phyloP scores from a whole-genome alignment of 2,113 vertebrate species.

The Zootoca vivipara region DNA sequence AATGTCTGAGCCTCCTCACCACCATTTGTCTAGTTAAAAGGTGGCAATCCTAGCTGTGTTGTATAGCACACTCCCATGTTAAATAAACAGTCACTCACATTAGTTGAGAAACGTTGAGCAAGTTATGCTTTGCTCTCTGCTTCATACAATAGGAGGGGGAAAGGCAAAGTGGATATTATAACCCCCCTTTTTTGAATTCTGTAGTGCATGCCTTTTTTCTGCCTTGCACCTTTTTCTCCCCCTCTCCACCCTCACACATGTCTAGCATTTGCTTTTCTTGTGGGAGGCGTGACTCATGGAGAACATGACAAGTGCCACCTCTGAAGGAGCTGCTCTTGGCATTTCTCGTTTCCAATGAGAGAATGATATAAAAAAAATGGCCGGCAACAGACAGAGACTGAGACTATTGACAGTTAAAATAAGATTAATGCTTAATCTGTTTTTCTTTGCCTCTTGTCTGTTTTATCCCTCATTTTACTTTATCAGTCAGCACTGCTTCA shows the following conservation, averaged over 20 bases:
- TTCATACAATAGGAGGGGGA: neutral
- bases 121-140: neutral
- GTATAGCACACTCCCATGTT: neutral
- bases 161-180: neutral
- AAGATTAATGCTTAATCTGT: conserved; percentile 20
- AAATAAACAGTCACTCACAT: neutral
- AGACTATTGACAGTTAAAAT: conserved; percentile 10
- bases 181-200: conserved; percentile 14
- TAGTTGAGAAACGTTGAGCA: neutral
- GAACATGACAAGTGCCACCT: neutral
- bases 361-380: neutral
- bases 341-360: neutral
- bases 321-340: conserved; percentile 23
- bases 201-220: neutral
- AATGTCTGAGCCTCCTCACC: no score
- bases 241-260: neutral
- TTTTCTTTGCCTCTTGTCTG: neutral
- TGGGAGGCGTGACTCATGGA: conserved; percentile 10
- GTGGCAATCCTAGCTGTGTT: neutral
- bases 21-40: neutral
- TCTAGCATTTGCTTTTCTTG: conserved; percentile 4
- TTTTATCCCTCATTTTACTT: neutral
- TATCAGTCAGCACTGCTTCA: neutral
- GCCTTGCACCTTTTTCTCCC: conserved; percentile 3
- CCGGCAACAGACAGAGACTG: conserved; percentile 5